A percentile compares a stretch with the other conserved stretches of the same genome.
Evolutionary conservation across 2,888 invertebrate species (phyloP).

Genomic region (Therioaphis trifolii): DNA sequence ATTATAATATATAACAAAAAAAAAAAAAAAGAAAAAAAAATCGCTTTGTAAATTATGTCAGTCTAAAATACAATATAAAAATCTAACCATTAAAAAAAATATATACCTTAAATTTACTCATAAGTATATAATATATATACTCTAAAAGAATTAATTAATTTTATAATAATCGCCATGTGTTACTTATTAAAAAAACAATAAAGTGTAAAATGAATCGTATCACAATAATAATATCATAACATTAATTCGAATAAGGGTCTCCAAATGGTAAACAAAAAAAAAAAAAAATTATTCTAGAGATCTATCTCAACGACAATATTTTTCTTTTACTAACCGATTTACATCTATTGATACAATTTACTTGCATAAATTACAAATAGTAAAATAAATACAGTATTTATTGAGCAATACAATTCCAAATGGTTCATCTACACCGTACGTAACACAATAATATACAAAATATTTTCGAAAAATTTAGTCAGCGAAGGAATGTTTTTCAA

Average conservation of each 20-base stretch:
- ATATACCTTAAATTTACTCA: slow-evolving; percentile 57
- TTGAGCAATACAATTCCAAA: slow-evolving; percentile 57
- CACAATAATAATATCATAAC: slow-evolving; percentile 56
- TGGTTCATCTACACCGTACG: slow-evolving; percentile 19
- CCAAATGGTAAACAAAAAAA: slow-evolving; percentile 20
- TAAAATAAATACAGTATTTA: slow-evolving; percentile 42
- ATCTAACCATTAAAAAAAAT: slow-evolving; percentile 59
- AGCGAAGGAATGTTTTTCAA: slow-evolving; percentile 47
- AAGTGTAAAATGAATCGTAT: slow-evolving; percentile 44
- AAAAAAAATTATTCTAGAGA: slow-evolving; percentile 39
- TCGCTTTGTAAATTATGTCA: slow-evolving; percentile 68
- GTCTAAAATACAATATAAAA: slow-evolving; percentile 62
- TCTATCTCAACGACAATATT: slow-evolving; percentile 41
- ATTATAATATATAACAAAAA: slow-evolving; percentile 22
- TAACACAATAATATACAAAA: slow-evolving; percentile 17
- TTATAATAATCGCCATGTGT: slow-evolving; percentile 38
- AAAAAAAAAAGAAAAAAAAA: slow-evolving; percentile 33
- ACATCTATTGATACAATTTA: slow-evolving; percentile 31
- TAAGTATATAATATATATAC: slow-evolving; percentile 53
- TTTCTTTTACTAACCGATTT: slow-evolving; percentile 33
- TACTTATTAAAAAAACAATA: slow-evolving; percentile 30
- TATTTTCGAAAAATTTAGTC: slow-evolving; percentile 17
- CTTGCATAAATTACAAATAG: slow-evolving; percentile 16
- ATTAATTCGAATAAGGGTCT: slow-evolving; percentile 55
- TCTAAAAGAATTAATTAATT: slow-evolving; percentile 16